A percentile compares a stretch with the other conserved stretches of the same genome.
Evolutionary conservation across 2,888 invertebrate species (phyloP).

Genomic region (Argyresthia goedartella): DNA sequence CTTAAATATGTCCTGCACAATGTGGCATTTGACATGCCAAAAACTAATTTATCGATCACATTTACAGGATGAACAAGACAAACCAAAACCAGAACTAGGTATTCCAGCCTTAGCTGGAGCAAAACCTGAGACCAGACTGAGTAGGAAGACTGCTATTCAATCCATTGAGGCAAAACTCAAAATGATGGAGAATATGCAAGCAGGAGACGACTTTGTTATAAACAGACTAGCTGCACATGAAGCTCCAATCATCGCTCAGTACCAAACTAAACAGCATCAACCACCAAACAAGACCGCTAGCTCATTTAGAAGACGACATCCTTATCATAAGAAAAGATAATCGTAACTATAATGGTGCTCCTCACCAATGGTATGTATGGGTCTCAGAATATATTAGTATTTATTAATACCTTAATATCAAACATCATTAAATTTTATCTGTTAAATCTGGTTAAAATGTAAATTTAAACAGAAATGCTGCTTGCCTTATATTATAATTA

Average conservation of each 20-base stretch:
- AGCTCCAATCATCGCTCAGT: constrained; percentile 77
- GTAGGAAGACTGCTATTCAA: constrained; percentile 85
- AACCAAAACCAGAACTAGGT: constrained; percentile 80
- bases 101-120: constrained; percentile 81
- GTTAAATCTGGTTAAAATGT: too few species aligned
- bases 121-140: constrained; percentile 72
- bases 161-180: constrained; percentile 91
- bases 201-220: constrained; percentile 79
- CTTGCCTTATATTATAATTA: too few species aligned
- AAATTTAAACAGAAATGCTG: too few species aligned
- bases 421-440: too few species aligned
- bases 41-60: too few species aligned
- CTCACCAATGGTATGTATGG: too few species aligned
- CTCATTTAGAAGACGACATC: constrained; percentile 52
- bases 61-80: constrained; percentile 80
- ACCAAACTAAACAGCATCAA: constrained; percentile 69
- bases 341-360: background rate
- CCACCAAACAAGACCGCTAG: constrained; percentile 41
- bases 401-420: too few species aligned
- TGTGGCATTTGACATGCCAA: too few species aligned
- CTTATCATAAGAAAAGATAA: constrained; percentile 62
- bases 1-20: too few species aligned
- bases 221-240: constrained; percentile 78
- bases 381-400: too few species aligned
- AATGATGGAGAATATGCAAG: constrained; percentile 78